A percentile compares a stretch with the other conserved stretches of the same genome.
Conservation (phyloP, 2,888 invertebrate species). For the Nyleta sp. region DNA sequence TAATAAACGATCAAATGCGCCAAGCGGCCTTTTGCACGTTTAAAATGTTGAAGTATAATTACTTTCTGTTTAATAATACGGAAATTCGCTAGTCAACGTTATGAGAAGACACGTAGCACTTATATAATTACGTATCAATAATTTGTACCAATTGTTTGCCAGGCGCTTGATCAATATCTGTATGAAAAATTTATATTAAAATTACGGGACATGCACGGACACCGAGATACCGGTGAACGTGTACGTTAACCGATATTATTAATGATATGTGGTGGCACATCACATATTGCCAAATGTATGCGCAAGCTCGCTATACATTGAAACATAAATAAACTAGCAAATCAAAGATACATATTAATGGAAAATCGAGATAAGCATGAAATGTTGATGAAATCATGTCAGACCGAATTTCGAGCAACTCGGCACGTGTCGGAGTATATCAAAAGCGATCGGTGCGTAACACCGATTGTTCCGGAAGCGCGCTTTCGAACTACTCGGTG, state of each 20-base stretch:
- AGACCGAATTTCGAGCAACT: slow-evolving; percentile 58
- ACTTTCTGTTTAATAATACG: no score
- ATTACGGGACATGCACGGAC: no score
- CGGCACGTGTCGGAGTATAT: slow-evolving; percentile 63
- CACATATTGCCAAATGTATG: slow-evolving; percentile 13
- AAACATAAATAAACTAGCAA: slow-evolving; percentile 50
- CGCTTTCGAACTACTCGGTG: slow-evolving; percentile 51
- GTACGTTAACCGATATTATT: slow-evolving; percentile 25
- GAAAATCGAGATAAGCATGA: slow-evolving; percentile 55
- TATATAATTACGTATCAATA: no score
- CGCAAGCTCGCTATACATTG: slow-evolving; percentile 3
- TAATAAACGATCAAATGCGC: no score
- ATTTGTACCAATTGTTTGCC: no score
- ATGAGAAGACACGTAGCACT: no score
- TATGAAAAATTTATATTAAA: no score
- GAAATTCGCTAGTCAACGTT: no score
- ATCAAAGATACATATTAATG: slow-evolving; percentile 59
- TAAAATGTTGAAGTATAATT: no score
- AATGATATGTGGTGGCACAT: slow-evolving; percentile 24
- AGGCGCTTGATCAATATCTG: no score
- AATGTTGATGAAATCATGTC: slow-evolving; percentile 61
- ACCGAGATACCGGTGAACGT: slow-evolving; percentile 7
- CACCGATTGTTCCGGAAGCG: slow-evolving; percentile 61
- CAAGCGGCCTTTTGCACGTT: no score
- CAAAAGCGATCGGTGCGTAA: slow-evolving; percentile 60